Conservation (phyloP, 2,888 invertebrate genomes). For the Cheilosia variabilis region DNA sequence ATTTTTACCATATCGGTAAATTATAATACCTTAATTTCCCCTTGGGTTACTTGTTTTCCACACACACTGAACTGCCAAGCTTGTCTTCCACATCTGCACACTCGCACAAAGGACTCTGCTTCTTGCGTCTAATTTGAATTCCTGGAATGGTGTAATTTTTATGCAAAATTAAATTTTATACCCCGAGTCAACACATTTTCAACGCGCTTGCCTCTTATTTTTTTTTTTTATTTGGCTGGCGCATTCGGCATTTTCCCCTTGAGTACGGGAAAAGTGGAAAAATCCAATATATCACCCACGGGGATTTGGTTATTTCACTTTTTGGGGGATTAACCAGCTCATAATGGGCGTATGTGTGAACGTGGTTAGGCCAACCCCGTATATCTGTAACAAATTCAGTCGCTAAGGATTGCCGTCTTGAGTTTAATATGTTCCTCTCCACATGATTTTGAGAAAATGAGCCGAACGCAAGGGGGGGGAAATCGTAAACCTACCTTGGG, state of each 20-base stretch:
- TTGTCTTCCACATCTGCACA: not conserved
- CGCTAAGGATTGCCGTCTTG: constrained; percentile 42
- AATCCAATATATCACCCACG: constrained; percentile 64
- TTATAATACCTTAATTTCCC: constrained; percentile 22
- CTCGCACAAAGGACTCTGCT: constrained; percentile 11
- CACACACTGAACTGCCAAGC: not conserved
- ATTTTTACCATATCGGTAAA: constrained; percentile 6
- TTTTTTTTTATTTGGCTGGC: constrained; percentile 1
- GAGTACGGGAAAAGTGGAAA: constrained; percentile 11
- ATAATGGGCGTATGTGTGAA: constrained; percentile 56
- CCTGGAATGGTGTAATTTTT: constrained; percentile 68
- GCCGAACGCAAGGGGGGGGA: not conserved
- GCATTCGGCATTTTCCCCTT: not conserved
- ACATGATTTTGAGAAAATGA: not conserved
- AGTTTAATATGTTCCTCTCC: constrained; percentile 35
- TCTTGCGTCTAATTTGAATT: constrained; percentile 67
- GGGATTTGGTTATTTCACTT: constrained; percentile 69
- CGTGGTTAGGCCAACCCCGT: not conserved
- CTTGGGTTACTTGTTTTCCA: constrained; percentile 28
- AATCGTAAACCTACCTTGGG: constrained; percentile 37
- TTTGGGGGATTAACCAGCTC: constrained; percentile 72
- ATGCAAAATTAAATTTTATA: constrained; percentile 73
- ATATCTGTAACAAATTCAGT: constrained; percentile 32
- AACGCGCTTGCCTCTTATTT: constrained; percentile 30
- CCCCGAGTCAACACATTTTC: constrained; percentile 60